phyloP scores from a whole-genome alignment of 2,888 invertebrate species.

The Cataglyphis livida region DNA sequence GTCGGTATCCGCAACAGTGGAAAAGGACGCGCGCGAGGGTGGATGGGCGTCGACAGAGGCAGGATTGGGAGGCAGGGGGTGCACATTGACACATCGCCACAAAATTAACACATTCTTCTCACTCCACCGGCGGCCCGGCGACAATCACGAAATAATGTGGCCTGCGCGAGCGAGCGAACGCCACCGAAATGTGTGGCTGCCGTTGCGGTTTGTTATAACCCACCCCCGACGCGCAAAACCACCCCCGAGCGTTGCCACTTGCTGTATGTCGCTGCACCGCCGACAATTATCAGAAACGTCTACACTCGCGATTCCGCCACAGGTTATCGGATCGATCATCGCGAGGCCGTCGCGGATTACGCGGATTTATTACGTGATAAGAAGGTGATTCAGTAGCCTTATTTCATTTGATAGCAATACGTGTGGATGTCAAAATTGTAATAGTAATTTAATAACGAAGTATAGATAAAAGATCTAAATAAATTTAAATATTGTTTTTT shows the following conservation, averaged over 20 bases:
- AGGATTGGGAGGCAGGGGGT: conserved; percentile 50
- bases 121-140: conserved; percentile 77
- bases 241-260: conserved; percentile 56
- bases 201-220: conserved; percentile 81
- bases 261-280: conserved; percentile 51
- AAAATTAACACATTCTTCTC: conserved; percentile 84
- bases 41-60: conserved; percentile 62
- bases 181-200: conserved; percentile 82
- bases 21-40: conserved; percentile 47
- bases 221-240: conserved; percentile 56
- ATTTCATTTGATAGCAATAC: background rate
- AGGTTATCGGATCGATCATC: conserved; percentile 44
- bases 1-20: conserved; percentile 29
- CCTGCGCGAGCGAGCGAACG: conserved; percentile 78
- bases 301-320: conserved; percentile 50
- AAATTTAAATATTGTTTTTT: background rate
- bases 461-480: background rate
- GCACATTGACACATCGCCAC: conserved; percentile 81
- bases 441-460: background rate
- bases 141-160: conserved; percentile 84
- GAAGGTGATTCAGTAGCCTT: background rate
- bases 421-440: background rate
- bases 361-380: conserved; percentile 43
- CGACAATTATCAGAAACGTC: conserved; percentile 58
- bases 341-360: conserved; percentile 44